These are phyloP conservation scores for Crypturellus tataupa DNA, from an alignment of 2,797 vertebrate species.

Conservation along the genomic window DNA sequence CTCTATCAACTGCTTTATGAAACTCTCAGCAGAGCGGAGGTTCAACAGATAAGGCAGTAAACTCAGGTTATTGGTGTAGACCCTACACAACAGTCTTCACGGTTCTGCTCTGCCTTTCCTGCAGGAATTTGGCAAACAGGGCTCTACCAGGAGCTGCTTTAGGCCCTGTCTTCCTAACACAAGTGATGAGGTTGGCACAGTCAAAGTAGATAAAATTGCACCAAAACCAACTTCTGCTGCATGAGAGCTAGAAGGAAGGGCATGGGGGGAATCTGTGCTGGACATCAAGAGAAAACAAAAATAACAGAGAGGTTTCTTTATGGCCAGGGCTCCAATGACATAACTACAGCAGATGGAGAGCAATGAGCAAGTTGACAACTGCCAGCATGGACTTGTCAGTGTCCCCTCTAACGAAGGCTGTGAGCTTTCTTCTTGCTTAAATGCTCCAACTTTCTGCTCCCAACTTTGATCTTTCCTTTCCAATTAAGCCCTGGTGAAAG, in stretches of 20 bases:
- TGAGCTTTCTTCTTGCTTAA: not conserved
- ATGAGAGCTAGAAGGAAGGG: not conserved
- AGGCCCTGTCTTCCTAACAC: not conserved
- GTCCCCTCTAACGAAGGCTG: not conserved
- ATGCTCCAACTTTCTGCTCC: not conserved
- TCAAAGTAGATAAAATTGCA: slow-evolving; percentile 5
- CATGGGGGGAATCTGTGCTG: not conserved
- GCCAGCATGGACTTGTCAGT: not conserved
- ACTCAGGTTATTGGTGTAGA: not conserved
- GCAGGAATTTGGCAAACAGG: not conserved
- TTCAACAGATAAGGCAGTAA: not conserved
- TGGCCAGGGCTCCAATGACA: not conserved
- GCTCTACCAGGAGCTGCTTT: not conserved
- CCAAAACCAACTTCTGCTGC: slow-evolving; percentile 71
- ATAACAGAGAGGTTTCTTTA: not conserved
- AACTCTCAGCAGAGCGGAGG: not conserved
- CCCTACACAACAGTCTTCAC: not conserved
- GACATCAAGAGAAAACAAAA: not conserved
- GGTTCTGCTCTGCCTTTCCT: not conserved
- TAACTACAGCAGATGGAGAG: not conserved
- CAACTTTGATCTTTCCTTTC: slow-evolving; percentile 6
- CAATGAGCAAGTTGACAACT: not conserved
- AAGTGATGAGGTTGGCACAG: not conserved
- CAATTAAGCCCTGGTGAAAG: not conserved
- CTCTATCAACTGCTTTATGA: not conserved